Evolutionary conservation across 2,113 vertebrate species (phyloP).

Genomic region (Chloroceryle aenea): DNA sequence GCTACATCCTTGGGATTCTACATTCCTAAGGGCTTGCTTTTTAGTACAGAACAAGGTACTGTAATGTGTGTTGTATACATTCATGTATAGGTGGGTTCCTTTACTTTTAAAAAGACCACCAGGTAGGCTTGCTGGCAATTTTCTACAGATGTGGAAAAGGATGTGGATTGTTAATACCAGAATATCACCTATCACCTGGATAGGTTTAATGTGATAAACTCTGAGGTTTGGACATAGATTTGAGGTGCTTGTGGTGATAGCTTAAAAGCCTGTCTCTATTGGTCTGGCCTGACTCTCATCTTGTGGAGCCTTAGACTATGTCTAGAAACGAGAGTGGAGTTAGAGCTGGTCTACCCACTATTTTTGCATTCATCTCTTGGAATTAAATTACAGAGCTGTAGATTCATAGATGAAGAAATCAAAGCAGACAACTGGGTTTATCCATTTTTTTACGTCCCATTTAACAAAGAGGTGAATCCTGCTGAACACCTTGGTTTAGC

Average conservation of each 20-base stretch:
- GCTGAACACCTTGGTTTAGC: not conserved
- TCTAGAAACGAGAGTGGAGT: not conserved
- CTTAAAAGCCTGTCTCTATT: not conserved
- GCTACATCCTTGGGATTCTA: not conserved
- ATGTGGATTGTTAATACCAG: constrained; percentile 21
- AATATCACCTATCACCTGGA: constrained; percentile 41
- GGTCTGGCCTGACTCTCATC: not conserved
- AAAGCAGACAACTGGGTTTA: not conserved
- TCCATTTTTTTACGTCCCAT: not conserved
- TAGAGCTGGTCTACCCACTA: not conserved
- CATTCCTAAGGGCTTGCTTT: not conserved
- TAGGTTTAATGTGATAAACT: constrained; percentile 54
- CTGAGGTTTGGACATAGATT: constrained; percentile 21
- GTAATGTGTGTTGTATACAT: not conserved
- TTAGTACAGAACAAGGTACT: not conserved
- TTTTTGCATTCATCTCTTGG: not conserved
- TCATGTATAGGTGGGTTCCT: not conserved
- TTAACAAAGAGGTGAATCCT: not conserved
- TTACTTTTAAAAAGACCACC: constrained; percentile 23
- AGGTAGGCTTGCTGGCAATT: not conserved
- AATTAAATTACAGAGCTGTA: not conserved
- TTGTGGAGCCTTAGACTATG: not conserved
- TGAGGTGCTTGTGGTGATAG: not conserved
- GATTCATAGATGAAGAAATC: not conserved
- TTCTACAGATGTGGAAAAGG: not conserved